Conservation (phyloP, 1,140 invertebrate genomes). For the Cydia strobilella region DNA sequence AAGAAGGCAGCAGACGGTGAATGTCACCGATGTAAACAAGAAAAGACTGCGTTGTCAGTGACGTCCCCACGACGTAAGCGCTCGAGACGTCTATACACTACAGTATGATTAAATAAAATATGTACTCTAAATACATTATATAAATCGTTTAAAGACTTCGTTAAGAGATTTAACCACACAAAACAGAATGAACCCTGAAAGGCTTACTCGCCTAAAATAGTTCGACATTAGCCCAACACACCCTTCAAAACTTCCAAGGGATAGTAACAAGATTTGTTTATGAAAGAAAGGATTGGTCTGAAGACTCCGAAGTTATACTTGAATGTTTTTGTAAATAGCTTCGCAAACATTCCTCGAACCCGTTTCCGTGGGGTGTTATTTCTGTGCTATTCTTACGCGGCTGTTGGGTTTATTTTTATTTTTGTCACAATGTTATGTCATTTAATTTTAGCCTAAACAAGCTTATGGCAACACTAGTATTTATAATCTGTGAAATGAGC, state of each 20-base stretch:
- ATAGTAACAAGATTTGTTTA: neutral
- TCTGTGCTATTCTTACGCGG: neutral
- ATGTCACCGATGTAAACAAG: no score
- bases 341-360: neutral
- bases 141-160: no score
- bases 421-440: neutral
- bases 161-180: no score
- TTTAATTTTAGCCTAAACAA: neutral
- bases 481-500: no score
- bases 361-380: slow-evolving; percentile 15
- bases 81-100: no score
- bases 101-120: no score
- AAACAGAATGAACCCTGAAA: neutral
- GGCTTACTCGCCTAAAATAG: neutral
- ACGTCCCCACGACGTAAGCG: no score
- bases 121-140: no score
- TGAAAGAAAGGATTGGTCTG: neutral
- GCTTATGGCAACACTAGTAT: no score
- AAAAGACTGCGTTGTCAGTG: no score
- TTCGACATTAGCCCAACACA: neutral
- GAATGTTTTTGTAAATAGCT: slow-evolving; percentile 8
- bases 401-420: neutral
- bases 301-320: neutral
- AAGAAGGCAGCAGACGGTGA: no score
- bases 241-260: neutral